These are phyloP conservation scores for Villa cingulata DNA, from an alignment of 2,888 invertebrate species.

Conservation along the genomic window DNA sequence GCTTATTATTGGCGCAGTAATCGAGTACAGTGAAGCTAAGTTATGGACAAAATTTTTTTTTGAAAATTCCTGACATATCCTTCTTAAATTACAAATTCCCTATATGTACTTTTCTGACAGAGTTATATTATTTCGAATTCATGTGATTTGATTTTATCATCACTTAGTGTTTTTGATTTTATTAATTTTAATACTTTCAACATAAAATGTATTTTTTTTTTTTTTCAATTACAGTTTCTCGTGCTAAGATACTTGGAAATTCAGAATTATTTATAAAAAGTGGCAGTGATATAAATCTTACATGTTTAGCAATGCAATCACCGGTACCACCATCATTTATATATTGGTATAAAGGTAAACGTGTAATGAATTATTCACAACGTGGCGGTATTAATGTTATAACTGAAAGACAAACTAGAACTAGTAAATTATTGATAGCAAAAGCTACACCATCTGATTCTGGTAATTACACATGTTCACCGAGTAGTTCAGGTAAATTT, in stretches of 20 bases:
- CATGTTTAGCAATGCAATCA: conserved; percentile 72
- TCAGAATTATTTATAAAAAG: conserved; percentile 79
- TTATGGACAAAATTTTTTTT: too few species aligned
- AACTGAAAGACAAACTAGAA: conserved; percentile 74
- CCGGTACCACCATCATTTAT: conserved; percentile 56
- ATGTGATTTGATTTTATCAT: too few species aligned
- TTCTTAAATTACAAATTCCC: too few species aligned
- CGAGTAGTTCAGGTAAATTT: conserved; percentile 52
- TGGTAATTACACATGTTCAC: conserved; percentile 79
- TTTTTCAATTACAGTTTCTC: conserved; percentile 54
- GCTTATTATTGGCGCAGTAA: too few species aligned
- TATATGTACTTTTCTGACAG: too few species aligned
- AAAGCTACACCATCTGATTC: conserved; percentile 73
- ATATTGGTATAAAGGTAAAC: conserved; percentile 74
- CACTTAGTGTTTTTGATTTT: too few species aligned
- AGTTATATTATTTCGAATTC: too few species aligned
- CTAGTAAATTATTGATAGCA: conserved; percentile 74
- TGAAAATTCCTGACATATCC: too few species aligned
- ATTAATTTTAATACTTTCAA: too few species aligned
- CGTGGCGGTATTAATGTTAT: conserved; percentile 80
- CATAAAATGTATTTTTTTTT: background rate
- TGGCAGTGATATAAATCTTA: conserved; percentile 86
- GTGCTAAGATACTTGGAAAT: conserved; percentile 78
- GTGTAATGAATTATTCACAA: conserved; percentile 75
- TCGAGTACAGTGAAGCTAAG: too few species aligned